Evolutionary conservation across 2,888 invertebrate genomes (phyloP), one percentile per base, ranked within the genome.

Genomic region (Dasysyrphus albostriatus): DNA sequence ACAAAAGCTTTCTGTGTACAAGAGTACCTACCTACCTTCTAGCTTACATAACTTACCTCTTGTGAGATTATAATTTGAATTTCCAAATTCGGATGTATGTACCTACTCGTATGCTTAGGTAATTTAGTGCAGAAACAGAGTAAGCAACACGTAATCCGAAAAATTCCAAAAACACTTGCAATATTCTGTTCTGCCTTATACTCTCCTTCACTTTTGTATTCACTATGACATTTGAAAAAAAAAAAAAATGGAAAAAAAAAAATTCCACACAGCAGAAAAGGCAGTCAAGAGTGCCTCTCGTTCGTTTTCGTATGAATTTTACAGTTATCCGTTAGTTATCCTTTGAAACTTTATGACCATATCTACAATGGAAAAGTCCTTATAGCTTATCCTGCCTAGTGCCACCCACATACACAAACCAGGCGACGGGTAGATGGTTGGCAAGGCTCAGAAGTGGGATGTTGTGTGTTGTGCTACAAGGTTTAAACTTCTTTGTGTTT

Each of bases 61-160:
- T 42, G 39, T 49, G 49, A 67, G 49, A 67, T 83, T 70, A 76
- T 80, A 76, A 76, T 84, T 84, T 76, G 47, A 84, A 76, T 81
- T 80, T 75, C 34, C 59, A 44, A 84, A 44, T 70, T 19, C 58
- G 51, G 12, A 63, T 58, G 67, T 12, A 75, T 65, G 58, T 24
- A 24, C 24, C 24, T 24, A 24, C 24, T 24, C 24, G 24, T 75
- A 8, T 32, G 51, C 59, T 34, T 24, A 59, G 67, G 74, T 84
- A 80, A 84, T 84, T 67, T 80, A 78, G 59, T 73, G 58, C 51
- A 49, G 65, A 67, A 49, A 67, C 34, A 67, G 32, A 49, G 44
- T 70, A 84, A 75, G 80, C 80, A 80, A 84, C 84, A 80, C 80
- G 84, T 80, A 80, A 80, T 61, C 73, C 67, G 58, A 59, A 51